Evolutionary conservation across 2,113 vertebrate genomes (phyloP), one percentile per base, ranked within the genome.

Genomic region (Hemicordylus capensis): DNA sequence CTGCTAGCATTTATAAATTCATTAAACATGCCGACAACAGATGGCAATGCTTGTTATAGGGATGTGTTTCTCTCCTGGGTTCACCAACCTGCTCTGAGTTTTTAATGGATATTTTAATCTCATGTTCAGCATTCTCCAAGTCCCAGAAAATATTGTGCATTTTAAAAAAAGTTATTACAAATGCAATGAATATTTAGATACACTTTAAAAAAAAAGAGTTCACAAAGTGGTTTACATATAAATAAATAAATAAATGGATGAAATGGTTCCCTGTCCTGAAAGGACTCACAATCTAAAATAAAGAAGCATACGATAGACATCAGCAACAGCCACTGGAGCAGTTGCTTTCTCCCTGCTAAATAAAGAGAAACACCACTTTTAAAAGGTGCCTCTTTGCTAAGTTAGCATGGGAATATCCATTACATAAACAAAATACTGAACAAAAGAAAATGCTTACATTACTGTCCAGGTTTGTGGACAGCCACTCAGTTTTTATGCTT

Each of bases 21-120:
- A 80, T 76, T 86, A 91, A 84, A 56, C n/a, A 85, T 87, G 80
- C 44, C 90, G 66, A 86, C 76, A 92, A 88, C 61, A 92, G 80
- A 92, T 89, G 81, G 59, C 22, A 86, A 80, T 84, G 42, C 39
- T 90, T 90, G n/a, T 88, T 85, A 81, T 14, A 89, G 11, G 69
- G 9, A 48, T 39, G 20, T 7, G 80, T 59, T 90, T 91, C 67
- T 80, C 72, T 89, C 51, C 51, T 75, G 78, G 4, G 22, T 87
- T 89, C 90, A 70, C n/a, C 89, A 92, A 61, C 59, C 46, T 91
- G 79, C 3, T 74, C 7, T 91, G 81, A 70, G 64, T 84, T 51
- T 67, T 83, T 82, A 86, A 46, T 22, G 85, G n/a, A 76, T 51
- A 44, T 76, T 88, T 86, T 80, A 1, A 76, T 74, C 42, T 83